These are phyloP conservation scores for Drosophila biarmipes DNA, from an alignment of 1,140 invertebrate species.

Conservation along the genomic window DNA sequence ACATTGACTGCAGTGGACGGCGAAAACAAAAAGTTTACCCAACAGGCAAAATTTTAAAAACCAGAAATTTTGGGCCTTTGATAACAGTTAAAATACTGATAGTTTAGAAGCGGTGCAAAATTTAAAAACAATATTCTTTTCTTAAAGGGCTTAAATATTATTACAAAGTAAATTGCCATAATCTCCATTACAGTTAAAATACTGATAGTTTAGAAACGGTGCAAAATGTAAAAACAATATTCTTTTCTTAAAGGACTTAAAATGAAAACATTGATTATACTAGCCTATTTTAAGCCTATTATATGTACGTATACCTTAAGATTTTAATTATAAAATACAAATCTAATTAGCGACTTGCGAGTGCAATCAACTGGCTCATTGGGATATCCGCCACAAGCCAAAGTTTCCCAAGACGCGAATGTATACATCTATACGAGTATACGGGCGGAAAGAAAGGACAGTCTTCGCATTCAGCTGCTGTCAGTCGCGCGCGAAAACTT, in stretches of 20 bases:
- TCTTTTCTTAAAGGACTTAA: no score
- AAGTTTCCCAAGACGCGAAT: constrained; percentile 26
- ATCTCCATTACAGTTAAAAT: no score
- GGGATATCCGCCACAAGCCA: constrained; percentile 22
- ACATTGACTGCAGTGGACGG: constrained; percentile 42
- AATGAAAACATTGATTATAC: no score
- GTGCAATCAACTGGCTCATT: constrained; percentile 12
- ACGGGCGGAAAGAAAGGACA: constrained; percentile 29
- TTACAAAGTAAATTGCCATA: no score
- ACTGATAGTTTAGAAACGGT: no score
- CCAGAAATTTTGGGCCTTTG: background rate
- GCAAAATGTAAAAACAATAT: no score
- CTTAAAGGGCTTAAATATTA: no score
- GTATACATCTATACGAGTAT: constrained; percentile 6
- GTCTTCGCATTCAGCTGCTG: constrained; percentile 32
- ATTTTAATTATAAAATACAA: no score
- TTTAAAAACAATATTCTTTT: no score
- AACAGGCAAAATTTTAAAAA: constrained; percentile 29
- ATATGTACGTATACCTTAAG: background rate
- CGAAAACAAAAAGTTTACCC: constrained; percentile 40
- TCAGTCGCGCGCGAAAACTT: constrained; percentile 60
- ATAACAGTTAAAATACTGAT: no score
- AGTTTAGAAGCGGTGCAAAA: no score
- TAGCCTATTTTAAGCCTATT: no score
- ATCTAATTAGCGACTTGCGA: background rate